A percentile compares a stretch with the other conserved stretches of the same genome.
phyloP scores from a whole-genome alignment of 1,140 invertebrate genomes.

The Spodoptera frugiperda region DNA sequence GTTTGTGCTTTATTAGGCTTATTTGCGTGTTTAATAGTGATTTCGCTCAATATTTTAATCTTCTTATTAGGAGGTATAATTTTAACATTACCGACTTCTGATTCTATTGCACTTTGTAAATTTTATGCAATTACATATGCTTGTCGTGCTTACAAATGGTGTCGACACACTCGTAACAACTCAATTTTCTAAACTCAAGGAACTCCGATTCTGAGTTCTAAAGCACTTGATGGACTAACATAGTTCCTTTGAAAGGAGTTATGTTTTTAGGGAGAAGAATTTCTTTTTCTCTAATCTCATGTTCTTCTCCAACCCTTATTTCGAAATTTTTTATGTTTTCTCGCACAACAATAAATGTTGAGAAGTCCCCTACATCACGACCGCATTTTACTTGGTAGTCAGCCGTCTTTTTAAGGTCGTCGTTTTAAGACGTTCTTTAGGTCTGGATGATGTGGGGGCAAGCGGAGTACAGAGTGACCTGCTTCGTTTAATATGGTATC shows the following conservation, averaged over 20 bases:
- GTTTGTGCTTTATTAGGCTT: not conserved
- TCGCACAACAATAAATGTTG: slow-evolving; percentile 1
- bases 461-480: too few species aligned
- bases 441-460: too few species aligned
- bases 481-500: too few species aligned
- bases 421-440: too few species aligned
- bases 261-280: slow-evolving; percentile 23
- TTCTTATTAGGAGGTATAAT: slow-evolving; percentile 3
- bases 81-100: slow-evolving; percentile 5
- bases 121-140: slow-evolving; percentile 23
- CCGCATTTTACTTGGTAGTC: slow-evolving; percentile 13
- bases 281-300: slow-evolving; percentile 28
- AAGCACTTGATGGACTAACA: slow-evolving; percentile 27
- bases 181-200: slow-evolving; percentile 29
- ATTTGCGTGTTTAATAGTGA: not conserved
- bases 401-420: slow-evolving; percentile 45
- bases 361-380: slow-evolving; percentile 14
- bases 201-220: slow-evolving; percentile 15
- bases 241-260: slow-evolving; percentile 6
- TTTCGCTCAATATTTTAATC: slow-evolving; percentile 18
- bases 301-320: slow-evolving; percentile 17
- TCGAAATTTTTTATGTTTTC: slow-evolving; percentile 13
- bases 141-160: slow-evolving; percentile 14
- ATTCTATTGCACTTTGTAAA: not conserved
- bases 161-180: slow-evolving; percentile 11